Conservation (phyloP, 2,113 vertebrate species). For the Brachypteracias leptosomus region DNA sequence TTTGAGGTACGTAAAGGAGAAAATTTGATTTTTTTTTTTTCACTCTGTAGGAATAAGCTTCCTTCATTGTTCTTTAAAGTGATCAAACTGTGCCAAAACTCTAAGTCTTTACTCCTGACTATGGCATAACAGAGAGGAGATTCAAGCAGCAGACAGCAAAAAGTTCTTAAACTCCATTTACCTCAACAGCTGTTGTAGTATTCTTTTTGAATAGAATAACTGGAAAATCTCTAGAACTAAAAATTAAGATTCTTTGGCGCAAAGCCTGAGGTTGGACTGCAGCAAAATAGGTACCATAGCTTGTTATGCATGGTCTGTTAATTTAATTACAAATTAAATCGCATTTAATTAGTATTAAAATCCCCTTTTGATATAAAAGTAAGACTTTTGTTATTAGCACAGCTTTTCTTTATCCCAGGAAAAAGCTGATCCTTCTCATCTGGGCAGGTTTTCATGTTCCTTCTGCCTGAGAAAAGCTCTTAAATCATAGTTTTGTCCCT, state of each 20-base stretch:
- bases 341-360: conserved; percentile 31
- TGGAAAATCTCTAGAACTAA: not conserved
- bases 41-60: not conserved
- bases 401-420: not conserved
- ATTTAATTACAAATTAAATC: conserved; percentile 16
- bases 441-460: not conserved
- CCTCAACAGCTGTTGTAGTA: not conserved
- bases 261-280: not conserved
- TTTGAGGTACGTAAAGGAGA: not conserved
- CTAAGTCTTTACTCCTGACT: not conserved
- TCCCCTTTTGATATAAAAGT: not conserved
- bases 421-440: not conserved
- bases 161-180: not conserved
- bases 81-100: not conserved
- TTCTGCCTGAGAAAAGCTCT: not conserved
- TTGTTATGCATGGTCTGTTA: not conserved
- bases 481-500: not conserved
- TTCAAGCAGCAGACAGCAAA: not conserved
- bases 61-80: not conserved
- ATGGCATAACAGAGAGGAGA: not conserved
- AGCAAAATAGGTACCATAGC: not conserved
- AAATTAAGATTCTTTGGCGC: not conserved
- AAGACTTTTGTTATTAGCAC: not conserved
- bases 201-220: not conserved
- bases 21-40: not conserved